Percentiles rank a stretch among this genome's conserved stretches.
Conservation (phyloP, 1,140 invertebrate genomes). For the Diprion similis region DNA sequence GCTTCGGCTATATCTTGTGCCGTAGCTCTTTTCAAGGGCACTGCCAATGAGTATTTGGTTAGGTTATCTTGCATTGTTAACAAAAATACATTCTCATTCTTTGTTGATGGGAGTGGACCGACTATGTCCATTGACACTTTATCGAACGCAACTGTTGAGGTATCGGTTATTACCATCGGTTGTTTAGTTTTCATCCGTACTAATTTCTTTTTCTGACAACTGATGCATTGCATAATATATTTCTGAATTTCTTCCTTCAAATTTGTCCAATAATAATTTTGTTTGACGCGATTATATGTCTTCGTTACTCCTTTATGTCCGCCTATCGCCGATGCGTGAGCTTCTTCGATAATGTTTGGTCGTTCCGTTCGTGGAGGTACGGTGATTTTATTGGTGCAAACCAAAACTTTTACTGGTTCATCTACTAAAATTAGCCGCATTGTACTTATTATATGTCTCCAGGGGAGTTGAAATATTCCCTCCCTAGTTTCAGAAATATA, state of each 20-base stretch:
- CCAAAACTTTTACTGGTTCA: background rate
- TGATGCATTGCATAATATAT: background rate
- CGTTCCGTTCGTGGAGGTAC: background rate
- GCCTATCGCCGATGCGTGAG: background rate
- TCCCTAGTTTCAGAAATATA: background rate
- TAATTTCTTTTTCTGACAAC: constrained; percentile 26
- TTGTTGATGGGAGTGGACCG: constrained; percentile 27
- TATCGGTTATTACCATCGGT: constrained; percentile 30
- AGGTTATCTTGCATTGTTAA: constrained; percentile 43
- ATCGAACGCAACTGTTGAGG: constrained; percentile 16
- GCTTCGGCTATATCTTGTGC: constrained; percentile 31
- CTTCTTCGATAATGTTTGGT: background rate
- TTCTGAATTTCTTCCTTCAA: background rate
- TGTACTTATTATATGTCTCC: background rate
- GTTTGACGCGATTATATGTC: background rate
- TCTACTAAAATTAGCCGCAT: background rate
- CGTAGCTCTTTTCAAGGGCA: constrained; percentile 29
- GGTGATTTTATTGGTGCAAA: background rate
- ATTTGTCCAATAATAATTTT: background rate
- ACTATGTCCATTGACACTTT: constrained; percentile 32
- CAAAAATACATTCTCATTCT: constrained; percentile 36
- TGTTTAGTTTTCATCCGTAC: constrained; percentile 21
- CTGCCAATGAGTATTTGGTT: constrained; percentile 36
- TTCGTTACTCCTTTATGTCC: background rate
- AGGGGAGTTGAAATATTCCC: background rate